These are phyloP conservation scores for Crotalus horridus DNA, from an alignment of 2,113 vertebrate species.

Conservation along the genomic window DNA sequence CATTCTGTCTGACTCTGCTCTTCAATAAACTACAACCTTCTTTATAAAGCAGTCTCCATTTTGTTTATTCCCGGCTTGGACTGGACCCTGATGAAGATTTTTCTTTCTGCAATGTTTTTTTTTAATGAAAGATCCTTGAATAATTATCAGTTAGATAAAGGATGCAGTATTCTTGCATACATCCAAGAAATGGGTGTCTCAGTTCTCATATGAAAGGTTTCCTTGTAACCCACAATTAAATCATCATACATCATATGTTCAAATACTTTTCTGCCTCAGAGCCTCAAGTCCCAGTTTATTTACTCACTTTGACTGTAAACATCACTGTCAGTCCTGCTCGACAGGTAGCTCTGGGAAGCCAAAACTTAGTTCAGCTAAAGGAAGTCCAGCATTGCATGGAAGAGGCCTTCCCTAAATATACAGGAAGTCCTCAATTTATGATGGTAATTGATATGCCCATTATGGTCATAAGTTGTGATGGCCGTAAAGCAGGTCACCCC, in stretches of 20 bases:
- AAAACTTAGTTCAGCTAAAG: not conserved
- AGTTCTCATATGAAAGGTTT: not conserved
- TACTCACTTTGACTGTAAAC: not conserved
- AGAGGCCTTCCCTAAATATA: not conserved
- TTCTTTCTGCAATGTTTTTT: too few species aligned
- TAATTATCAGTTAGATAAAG: not conserved
- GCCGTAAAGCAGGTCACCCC: too few species aligned
- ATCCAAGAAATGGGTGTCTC: not conserved
- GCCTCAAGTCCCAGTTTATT: not conserved
- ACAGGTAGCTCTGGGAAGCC: not conserved
- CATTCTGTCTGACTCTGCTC: too few species aligned
- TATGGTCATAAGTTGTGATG: too few species aligned
- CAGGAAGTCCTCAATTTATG: too few species aligned
- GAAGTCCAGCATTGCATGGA: not conserved
- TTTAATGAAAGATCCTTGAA: not conserved
- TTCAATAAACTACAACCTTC: too few species aligned
- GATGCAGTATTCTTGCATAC: not conserved
- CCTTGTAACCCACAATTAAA: not conserved
- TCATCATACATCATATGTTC: not conserved
- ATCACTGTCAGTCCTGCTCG: not conserved
- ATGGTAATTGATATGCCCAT: too few species aligned
- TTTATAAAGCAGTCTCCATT: too few species aligned
- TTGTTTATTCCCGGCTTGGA: too few species aligned
- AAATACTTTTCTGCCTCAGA: not conserved
- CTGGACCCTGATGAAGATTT: too few species aligned